Percentiles rank a stretch among this genome's conserved stretches.
Conservation (phyloP, 2,888 invertebrate species). For the Reticulitermes lucifugus region DNA sequence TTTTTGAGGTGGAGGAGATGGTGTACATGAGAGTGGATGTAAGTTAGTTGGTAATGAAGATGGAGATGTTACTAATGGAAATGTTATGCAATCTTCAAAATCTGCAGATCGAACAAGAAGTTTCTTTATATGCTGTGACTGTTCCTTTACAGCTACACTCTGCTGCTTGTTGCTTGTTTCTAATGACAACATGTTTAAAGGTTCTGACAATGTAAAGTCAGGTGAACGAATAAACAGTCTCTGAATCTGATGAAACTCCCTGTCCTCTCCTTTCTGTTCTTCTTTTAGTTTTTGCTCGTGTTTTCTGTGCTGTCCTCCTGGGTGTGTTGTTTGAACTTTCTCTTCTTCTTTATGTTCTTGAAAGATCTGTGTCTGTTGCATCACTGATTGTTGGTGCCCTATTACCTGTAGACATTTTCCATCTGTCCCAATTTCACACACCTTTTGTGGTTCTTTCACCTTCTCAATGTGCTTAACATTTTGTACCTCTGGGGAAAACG, state of each 20-base stretch:
- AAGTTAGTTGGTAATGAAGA: not conserved
- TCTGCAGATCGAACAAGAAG: slow-evolving; percentile 2
- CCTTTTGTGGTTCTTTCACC: not conserved
- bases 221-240: slow-evolving; percentile 12
- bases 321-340: slow-evolving; percentile 62
- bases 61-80: not conserved
- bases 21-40: not conserved
- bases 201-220: not conserved
- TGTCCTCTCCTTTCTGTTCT: not conserved
- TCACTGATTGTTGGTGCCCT: slow-evolving; percentile 52
- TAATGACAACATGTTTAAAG: not conserved
- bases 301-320: slow-evolving; percentile 50
- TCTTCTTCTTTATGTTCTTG: slow-evolving; percentile 58
- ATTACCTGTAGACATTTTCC: not conserved
- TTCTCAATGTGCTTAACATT: not conserved
- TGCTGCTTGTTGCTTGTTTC: not conserved
- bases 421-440: not conserved
- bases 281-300: slow-evolving; percentile 3
- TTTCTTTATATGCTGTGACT: not conserved
- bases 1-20: slow-evolving; percentile 16
- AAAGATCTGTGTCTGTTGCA: slow-evolving; percentile 60
- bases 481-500: not conserved
- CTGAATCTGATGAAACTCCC: not conserved
- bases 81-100: slow-evolving; percentile 7
- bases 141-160: not conserved